Base-by-base conservation (phyloP, 2,113 vertebrate genomes). In the Amazona vittata region DNA sequence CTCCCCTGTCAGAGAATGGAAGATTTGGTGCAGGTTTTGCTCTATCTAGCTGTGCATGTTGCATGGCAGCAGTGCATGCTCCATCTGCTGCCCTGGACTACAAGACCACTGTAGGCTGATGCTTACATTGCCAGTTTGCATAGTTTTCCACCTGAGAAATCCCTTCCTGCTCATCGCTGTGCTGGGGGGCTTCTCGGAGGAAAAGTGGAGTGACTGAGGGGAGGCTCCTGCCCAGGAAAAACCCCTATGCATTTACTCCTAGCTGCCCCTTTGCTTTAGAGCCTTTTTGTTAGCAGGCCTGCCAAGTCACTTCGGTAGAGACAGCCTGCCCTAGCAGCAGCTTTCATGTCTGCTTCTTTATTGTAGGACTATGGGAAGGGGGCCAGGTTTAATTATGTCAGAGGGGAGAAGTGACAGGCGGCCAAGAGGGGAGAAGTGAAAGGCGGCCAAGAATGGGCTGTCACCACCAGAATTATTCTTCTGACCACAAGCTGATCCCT, bases 401-500 rank as follows among this genome's bases (percentile, higher is more conserved):
- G 68, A 93, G 89, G 89, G 60, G 37, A 63, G 68, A 50, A 59
- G 64, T 13, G 83, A 81, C 86, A 81, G 82, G 88, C 5, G 0
- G 90, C 92, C 90, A 90, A 53, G 88, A 93, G 37, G 37, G 37
- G 37, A 37, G 37, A 46, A 59, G 64, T 13, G 83, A 81, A 89
- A 81, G 82, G 88, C 6, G 0, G 90, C 92, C 90, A 90, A 53
- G 89, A 93, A 90, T 0, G 4, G 68, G 53, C 93, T 92, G 94
- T 80, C 93, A 89, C 49, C 76, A 74, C 53, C 79, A 90, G 90
- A 16, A 46, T 88, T 29, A 25, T 2, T 67, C 71, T 69, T 73
- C 93, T 89, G 79, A 80, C 91, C 90, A 73, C 88, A 57, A 95
- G 83, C 94, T 95, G 95, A 59, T 95, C 67, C 46, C 71, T 96